Evolutionary conservation across 2,113 vertebrate species (phyloP).

Genomic region (Daubentonia madagascariensis): DNA sequence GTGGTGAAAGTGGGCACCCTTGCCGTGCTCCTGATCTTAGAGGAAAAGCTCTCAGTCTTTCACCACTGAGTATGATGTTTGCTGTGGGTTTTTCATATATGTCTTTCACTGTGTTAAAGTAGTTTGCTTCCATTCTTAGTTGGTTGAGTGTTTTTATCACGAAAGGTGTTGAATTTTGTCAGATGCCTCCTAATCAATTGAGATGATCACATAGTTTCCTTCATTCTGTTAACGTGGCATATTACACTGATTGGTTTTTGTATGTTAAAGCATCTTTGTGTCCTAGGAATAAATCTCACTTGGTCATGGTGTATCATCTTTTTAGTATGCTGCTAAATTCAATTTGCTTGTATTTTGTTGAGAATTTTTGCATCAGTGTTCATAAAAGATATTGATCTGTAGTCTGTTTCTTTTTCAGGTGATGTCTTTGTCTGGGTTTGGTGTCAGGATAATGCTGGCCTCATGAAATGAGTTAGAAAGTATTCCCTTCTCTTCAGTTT

Average conservation of each 20-base stretch:
- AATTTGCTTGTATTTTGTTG: background rate
- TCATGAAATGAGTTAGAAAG: background rate
- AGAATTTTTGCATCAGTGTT: background rate
- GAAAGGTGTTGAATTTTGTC: background rate
- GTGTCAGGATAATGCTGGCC: background rate
- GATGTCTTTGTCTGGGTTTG: background rate
- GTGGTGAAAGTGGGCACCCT: no score
- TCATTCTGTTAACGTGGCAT: background rate
- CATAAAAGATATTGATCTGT: background rate
- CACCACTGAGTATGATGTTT: no score
- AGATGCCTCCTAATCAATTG: accelerated
- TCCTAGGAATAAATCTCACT: background rate
- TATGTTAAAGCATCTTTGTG: no score
- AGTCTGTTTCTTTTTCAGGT: no score
- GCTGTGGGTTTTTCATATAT: accelerated
- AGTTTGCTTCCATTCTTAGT: background rate
- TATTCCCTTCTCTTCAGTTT: background rate
- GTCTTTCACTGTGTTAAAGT: accelerated
- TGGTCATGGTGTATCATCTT: accelerated
- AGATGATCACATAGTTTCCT: background rate
- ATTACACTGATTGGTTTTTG: background rate
- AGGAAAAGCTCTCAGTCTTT: no score
- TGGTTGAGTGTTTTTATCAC: background rate
- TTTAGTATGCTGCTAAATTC: background rate
- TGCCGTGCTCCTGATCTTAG: no score